A percentile compares a stretch with the other conserved stretches of the same genome.
phyloP scores from a whole-genome alignment of 2,888 invertebrate species.

The Stramonita haemastoma region DNA sequence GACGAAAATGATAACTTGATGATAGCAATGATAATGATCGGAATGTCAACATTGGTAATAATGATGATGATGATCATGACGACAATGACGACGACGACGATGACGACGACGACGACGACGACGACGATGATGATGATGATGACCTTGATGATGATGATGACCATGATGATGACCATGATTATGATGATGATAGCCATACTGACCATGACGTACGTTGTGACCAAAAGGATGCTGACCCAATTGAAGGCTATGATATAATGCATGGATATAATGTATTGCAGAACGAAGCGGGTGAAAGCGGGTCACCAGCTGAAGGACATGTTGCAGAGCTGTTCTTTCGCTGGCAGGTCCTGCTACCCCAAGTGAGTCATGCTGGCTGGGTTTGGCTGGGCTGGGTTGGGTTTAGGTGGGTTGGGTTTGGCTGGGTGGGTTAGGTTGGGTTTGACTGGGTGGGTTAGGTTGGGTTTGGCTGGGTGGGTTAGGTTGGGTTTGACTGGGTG shows the following conservation, averaged over 20 bases:
- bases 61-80: too few relatives aligned
- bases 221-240: background rate
- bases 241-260: background rate
- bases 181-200: too few relatives aligned
- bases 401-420: too few relatives aligned
- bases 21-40: too few relatives aligned
- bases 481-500: background rate
- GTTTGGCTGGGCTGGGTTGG: too few relatives aligned
- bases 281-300: slow-evolving; percentile 16
- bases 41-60: too few relatives aligned
- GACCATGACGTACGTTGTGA: too few relatives aligned
- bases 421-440: too few relatives aligned
- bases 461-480: too few relatives aligned
- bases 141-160: background rate
- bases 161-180: background rate
- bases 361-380: slow-evolving; percentile 20
- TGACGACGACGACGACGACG: background rate
- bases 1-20: too few relatives aligned
- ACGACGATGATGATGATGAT: background rate
- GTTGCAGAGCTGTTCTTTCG: slow-evolving; percentile 49
- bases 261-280: background rate
- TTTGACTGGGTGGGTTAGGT: too few relatives aligned
- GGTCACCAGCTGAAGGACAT: slow-evolving; percentile 50
- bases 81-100: too few relatives aligned
- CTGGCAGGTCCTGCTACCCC: slow-evolving; percentile 43